Conservation (phyloP, 1,140 invertebrate genomes). For the Aethina tumida region DNA sequence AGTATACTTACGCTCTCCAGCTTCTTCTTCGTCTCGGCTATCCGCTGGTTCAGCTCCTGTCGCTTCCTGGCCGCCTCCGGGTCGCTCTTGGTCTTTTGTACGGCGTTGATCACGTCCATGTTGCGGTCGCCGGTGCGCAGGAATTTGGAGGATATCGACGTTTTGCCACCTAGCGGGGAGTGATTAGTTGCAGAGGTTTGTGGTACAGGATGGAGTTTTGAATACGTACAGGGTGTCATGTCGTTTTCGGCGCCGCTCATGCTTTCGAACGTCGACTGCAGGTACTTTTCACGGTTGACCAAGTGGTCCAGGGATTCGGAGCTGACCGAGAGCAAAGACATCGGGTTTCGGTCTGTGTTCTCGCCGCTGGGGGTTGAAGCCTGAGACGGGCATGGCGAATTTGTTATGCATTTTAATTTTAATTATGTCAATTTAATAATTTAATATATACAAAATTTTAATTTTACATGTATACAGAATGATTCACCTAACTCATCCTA, state of each 20-base stretch:
- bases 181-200: background rate
- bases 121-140: slow-evolving; percentile 36
- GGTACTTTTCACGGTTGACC: slow-evolving; percentile 58
- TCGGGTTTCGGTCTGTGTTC: slow-evolving; percentile 52
- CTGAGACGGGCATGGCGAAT: slow-evolving; percentile 24
- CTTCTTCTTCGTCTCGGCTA: slow-evolving; percentile 79
- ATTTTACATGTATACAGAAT: too few relatives aligned
- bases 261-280: slow-evolving; percentile 70
- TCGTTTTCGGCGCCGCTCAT: slow-evolving; percentile 53
- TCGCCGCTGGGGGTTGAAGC: slow-evolving; percentile 65
- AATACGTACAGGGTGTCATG: slow-evolving; percentile 29
- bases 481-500: too few relatives aligned
- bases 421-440: background rate
- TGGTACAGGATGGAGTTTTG: slow-evolving; percentile 1
- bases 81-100: slow-evolving; percentile 46
- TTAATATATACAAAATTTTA: too few relatives aligned
- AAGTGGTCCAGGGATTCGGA: slow-evolving; percentile 63
- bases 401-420: background rate
- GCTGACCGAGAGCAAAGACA: slow-evolving; percentile 55
- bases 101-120: slow-evolving; percentile 44
- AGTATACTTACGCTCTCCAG: slow-evolving; percentile 78
- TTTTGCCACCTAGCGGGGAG: slow-evolving; percentile 24
- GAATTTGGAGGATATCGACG: slow-evolving; percentile 31
- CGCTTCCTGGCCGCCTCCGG: slow-evolving; percentile 60
- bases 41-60: slow-evolving; percentile 73